Evolutionary conservation across 1,140 invertebrate genomes (phyloP).

Genomic region (Nebria ingens): DNA sequence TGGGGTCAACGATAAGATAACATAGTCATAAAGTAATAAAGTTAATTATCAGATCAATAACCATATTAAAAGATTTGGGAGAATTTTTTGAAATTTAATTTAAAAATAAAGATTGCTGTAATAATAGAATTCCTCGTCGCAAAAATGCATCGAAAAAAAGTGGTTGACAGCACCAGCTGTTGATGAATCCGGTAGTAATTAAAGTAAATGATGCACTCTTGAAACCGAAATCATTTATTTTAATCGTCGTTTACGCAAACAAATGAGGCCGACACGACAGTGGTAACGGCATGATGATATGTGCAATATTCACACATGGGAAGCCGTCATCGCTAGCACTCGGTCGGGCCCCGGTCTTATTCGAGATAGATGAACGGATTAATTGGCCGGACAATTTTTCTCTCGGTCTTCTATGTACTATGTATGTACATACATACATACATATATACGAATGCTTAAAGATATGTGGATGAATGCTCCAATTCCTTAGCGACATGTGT

Average conservation of each 20-base stretch:
- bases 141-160: no score
- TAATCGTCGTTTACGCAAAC: constrained; percentile 7
- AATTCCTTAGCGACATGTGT: neutral
- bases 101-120: no score
- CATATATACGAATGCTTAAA: neutral
- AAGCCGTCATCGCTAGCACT: neutral
- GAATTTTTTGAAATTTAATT: no score
- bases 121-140: no score
- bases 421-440: no score
- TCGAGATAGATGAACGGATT: neutral
- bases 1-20: no score
- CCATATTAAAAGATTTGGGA: no score
- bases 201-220: neutral
- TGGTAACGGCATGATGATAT: neutral
- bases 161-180: neutral
- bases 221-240: constrained; percentile 4
- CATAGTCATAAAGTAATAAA: no score
- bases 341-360: neutral
- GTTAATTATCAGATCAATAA: no score
- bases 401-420: no score
- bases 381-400: neutral
- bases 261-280: neutral
- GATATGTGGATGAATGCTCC: neutral
- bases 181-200: constrained; percentile 2
- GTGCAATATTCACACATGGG: constrained; percentile 2